Evolutionary conservation across 2,113 vertebrate genomes (phyloP).

Genomic region (Oryzias celebensis): DNA sequence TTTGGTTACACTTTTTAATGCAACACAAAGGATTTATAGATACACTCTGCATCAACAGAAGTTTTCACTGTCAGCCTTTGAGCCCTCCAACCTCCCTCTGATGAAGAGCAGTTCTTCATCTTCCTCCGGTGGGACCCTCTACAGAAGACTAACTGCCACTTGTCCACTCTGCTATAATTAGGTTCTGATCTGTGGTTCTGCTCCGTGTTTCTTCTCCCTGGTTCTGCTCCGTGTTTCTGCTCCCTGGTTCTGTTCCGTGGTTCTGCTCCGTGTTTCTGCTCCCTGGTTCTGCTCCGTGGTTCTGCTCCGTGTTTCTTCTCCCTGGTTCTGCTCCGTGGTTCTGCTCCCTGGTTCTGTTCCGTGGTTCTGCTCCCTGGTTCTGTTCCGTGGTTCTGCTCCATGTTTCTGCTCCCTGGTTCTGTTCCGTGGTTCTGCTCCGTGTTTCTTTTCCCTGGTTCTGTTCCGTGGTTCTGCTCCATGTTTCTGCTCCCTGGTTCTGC

Average conservation of each 20-base stretch:
- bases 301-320: slow-evolving; percentile 26
- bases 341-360: slow-evolving; percentile 29
- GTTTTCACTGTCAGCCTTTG: too few relatives aligned
- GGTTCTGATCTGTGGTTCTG: slow-evolving; percentile 29
- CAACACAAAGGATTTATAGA: too few relatives aligned
- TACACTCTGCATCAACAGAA: too few relatives aligned
- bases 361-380: slow-evolving; percentile 34
- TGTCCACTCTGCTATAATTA: slow-evolving; percentile 53
- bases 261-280: slow-evolving; percentile 29
- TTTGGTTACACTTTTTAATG: too few relatives aligned
- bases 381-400: slow-evolving; percentile 19
- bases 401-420: slow-evolving; percentile 20
- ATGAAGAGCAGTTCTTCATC: too few relatives aligned
- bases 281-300: slow-evolving; percentile 13
- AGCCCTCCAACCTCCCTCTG: too few relatives aligned
- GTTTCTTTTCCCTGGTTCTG: slow-evolving; percentile 27
- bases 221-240: background rate
- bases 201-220: background rate
- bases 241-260: slow-evolving; percentile 13
- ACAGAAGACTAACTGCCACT: too few relatives aligned
- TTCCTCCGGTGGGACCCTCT: too few relatives aligned
- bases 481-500: slow-evolving; percentile 16
- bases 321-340: slow-evolving; percentile 19
- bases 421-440: slow-evolving; percentile 13
- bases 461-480: slow-evolving; percentile 23